Evolutionary conservation across 2,113 vertebrate species (phyloP), one percentile per base, ranked within the genome.

Genomic region (Butorides virescens): DNA sequence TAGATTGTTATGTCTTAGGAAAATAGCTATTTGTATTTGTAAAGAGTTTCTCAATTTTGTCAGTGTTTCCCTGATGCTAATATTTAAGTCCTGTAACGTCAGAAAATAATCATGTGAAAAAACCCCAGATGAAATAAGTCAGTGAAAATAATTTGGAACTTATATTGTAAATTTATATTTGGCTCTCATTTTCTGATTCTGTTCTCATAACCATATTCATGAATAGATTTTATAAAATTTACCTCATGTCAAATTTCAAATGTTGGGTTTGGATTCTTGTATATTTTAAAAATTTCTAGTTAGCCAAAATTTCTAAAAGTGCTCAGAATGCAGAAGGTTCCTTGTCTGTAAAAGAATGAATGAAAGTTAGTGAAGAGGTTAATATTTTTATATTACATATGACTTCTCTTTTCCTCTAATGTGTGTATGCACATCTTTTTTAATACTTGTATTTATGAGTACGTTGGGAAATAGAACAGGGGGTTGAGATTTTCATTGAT

Each of bases 401-500:
- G 36, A 61, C 22, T 70, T 80, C 25, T 91, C 42, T 83, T 92
- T 80, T 13, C 47, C 29, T 59, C 26, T 74, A 80, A 88, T 50
- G 5, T 55, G 17, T 7, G 1, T 62, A 55, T 74, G 44, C 23
- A 27, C 61, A 12, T 91, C 53, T 88, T 85, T 85, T 86, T 78
- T 73, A 84, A 95, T 89, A 34, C 25, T 49, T 85, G 13, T 65
- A 56, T 92, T 86, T 74, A 65, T 76, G 29, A 8, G 25, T n/a
- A 37, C 23, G 22, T 53, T 93, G 36, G 66, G n/a, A 84, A 90
- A 90, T 22, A 74, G 67, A 77, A 21, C 42, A 81, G 61, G 20
- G 30, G 23, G 37, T 55, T 71, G 71, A 79, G 68, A 53, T 50
- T 82, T 67, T 71, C 32, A 46, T 73, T 91, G 87, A 93, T 94